Conservation (phyloP, 2,888 invertebrate species). For the Cordilura impudica region DNA sequence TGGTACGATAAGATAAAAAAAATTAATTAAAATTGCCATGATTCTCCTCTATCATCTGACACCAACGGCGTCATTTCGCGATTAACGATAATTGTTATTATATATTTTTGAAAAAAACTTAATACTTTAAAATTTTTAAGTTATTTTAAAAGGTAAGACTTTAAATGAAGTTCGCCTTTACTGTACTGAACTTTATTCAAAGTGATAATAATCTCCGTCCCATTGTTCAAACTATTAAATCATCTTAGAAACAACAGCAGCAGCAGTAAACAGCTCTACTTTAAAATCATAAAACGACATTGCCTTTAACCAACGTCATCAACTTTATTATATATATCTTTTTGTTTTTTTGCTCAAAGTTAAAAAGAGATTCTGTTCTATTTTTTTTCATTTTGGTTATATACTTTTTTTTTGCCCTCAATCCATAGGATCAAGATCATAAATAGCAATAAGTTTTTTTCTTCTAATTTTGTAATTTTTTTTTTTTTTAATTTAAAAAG, state of each 20-base stretch:
- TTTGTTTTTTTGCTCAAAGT: constrained; percentile 77
- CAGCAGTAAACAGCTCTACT: constrained; percentile 32
- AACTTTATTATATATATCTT: constrained; percentile 24
- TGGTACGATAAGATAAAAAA: no score
- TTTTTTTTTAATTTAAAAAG: constrained; percentile 65
- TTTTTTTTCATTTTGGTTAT: constrained; percentile 7
- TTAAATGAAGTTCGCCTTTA: no score
- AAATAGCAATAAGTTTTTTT: constrained; percentile 74
- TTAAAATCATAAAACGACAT: constrained; percentile 57
- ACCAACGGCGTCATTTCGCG: no score
- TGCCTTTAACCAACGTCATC: constrained; percentile 59
- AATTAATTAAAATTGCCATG: no score
- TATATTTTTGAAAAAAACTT: no score
- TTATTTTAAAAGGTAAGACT: no score
- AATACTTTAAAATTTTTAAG: no score
- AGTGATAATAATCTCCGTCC: background rate
- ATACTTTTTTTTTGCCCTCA: constrained; percentile 71
- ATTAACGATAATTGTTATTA: no score
- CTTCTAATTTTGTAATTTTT: background rate
- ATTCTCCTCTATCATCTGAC: no score
- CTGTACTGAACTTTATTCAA: no score
- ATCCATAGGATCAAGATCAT: constrained; percentile 76
- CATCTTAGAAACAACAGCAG: background rate
- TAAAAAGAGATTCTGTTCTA: constrained; percentile 77
- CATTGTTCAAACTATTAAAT: background rate